phyloP scores from a whole-genome alignment of 1,140 invertebrate species.

The Zaprionus ornatus region DNA sequence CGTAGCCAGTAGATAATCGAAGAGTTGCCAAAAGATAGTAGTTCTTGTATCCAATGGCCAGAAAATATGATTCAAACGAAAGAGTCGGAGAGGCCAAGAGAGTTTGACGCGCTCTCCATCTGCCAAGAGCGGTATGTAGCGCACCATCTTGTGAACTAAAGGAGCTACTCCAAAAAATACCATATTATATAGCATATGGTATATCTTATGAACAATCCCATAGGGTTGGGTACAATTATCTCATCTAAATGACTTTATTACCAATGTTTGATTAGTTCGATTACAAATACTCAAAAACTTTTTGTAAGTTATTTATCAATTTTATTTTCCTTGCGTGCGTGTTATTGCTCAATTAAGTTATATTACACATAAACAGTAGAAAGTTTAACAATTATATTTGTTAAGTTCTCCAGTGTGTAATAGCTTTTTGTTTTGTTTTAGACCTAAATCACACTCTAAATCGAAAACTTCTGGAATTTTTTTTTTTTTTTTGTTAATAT shows the following conservation, averaged over 20 bases:
- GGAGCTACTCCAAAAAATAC: neutral
- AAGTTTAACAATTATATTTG: slow-evolving; percentile 61
- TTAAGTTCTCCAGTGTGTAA: slow-evolving; percentile 31
- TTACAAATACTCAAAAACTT: neutral
- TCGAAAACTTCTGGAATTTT: neutral
- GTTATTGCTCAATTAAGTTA: slow-evolving; percentile 75
- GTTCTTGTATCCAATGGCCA: slow-evolving; percentile 66
- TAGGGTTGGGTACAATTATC: neutral
- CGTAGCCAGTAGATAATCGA: slow-evolving; percentile 37
- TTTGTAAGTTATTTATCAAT: slow-evolving; percentile 42
- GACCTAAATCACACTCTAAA: neutral
- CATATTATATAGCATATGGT: slow-evolving; percentile 39
- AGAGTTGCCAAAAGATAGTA: slow-evolving; percentile 17
- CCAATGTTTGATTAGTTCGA: neutral
- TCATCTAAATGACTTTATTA: neutral
- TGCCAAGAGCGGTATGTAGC: slow-evolving; percentile 62
- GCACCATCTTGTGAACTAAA: slow-evolving; percentile 52
- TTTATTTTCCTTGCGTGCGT: slow-evolving; percentile 66
- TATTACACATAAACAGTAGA: slow-evolving; percentile 57
- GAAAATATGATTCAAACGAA: slow-evolving; percentile 63
- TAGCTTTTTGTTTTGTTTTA: neutral
- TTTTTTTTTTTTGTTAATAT: neutral
- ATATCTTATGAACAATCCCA: neutral
- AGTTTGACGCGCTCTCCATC: slow-evolving; percentile 61
- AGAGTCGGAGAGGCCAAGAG: slow-evolving; percentile 62